Evolutionary conservation across 2,888 invertebrate species (phyloP).

Genomic region (Hypsopygia costalis): DNA sequence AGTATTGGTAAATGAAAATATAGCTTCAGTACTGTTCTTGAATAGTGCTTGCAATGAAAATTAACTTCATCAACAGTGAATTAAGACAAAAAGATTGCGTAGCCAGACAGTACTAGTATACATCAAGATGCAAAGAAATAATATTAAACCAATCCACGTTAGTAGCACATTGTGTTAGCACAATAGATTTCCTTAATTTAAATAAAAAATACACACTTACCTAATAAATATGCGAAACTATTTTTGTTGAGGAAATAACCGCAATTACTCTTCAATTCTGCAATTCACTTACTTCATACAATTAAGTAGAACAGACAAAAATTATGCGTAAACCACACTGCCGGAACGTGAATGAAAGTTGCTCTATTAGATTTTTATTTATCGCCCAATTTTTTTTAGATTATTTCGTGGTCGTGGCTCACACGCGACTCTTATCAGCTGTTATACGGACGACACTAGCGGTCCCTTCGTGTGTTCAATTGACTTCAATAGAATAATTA

Average conservation of each 20-base stretch:
- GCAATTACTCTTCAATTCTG: not conserved
- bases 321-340: not conserved
- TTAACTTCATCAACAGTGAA: too few species aligned
- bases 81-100: too few species aligned
- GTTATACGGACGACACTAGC: constrained; percentile 32
- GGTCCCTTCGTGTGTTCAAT: constrained; percentile 41
- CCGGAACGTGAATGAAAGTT: not conserved
- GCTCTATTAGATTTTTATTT: not conserved
- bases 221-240: not conserved
- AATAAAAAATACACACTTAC: not conserved
- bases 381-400: not conserved
- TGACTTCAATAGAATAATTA: constrained; percentile 72
- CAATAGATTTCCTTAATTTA: too few species aligned
- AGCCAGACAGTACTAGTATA: too few species aligned
- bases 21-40: too few species aligned
- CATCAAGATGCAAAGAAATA: too few species aligned
- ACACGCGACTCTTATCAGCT: constrained; percentile 27
- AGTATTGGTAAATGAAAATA: too few species aligned
- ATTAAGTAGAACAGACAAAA: constrained; percentile 1
- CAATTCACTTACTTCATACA: not conserved
- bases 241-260: not conserved
- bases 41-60: too few species aligned
- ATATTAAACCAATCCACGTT: too few species aligned
- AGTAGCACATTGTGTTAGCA: too few species aligned
- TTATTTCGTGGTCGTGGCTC: not conserved